Conservation (phyloP, 2,888 invertebrate species). For the Andrena fulva region DNA sequence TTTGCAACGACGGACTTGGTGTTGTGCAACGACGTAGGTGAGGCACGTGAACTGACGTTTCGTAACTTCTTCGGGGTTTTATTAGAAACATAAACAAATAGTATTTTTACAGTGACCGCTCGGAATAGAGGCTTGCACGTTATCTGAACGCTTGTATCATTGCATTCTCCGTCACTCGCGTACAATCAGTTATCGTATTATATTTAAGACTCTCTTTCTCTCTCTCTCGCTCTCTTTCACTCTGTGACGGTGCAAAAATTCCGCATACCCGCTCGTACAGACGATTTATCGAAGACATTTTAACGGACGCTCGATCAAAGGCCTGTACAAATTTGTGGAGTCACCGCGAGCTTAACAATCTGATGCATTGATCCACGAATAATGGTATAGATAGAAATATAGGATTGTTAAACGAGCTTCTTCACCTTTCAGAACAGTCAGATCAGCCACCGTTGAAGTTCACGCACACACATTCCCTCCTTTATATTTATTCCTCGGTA, state of each 20-base stretch:
- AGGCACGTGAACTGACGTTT: neutral
- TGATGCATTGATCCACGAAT: too few relatives aligned
- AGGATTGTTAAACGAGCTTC: too few relatives aligned
- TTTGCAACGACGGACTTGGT: neutral
- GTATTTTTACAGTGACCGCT: conserved; percentile 44
- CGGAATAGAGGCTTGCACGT: conserved; percentile 8
- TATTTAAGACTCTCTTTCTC: conserved; percentile 7
- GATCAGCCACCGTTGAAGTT: too few relatives aligned
- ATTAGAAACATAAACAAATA: conserved; percentile 74
- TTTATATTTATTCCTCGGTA: neutral
- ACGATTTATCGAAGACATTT: conserved; percentile 32
- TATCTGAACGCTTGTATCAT: neutral
- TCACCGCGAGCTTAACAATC: too few relatives aligned
- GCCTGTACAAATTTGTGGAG: conserved; percentile 4
- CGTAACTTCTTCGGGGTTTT: conserved; percentile 52
- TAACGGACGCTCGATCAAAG: neutral
- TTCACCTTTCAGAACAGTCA: too few relatives aligned
- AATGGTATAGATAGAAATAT: too few relatives aligned
- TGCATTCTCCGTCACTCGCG: neutral
- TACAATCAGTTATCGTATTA: conserved; percentile 26
- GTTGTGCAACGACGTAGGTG: neutral
- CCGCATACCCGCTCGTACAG: neutral
- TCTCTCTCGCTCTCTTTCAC: neutral
- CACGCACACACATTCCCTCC: neutral
- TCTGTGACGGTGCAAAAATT: neutral